phyloP scores from a whole-genome alignment of 2,888 invertebrate species.

The Mesorhabditis spiculigera region DNA sequence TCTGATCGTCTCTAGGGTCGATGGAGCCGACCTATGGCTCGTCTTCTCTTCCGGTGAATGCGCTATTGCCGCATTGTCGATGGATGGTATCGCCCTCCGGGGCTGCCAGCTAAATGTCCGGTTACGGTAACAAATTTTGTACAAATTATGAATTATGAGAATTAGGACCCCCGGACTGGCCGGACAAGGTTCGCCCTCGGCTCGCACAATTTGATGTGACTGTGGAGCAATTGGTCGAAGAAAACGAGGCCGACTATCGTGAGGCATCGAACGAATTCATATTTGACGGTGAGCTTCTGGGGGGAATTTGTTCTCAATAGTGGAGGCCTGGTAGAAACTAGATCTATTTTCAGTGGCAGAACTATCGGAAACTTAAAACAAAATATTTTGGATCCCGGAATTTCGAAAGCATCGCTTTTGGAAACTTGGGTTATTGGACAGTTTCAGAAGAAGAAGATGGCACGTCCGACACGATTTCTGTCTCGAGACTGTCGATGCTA shows the following conservation, averaged over 20 bases:
- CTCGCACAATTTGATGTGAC: neutral
- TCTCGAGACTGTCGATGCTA: neutral
- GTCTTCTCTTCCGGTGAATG: constrained; percentile 85
- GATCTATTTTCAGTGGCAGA: no score
- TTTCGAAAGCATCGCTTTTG: no score
- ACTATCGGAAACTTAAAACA: no score
- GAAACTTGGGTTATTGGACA: no score
- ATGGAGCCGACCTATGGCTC: constrained; percentile 83
- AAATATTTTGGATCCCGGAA: no score
- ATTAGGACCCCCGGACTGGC: neutral
- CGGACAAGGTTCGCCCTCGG: neutral
- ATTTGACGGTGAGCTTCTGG: constrained; percentile 1
- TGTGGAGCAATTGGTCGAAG: neutral
- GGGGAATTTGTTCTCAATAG: neutral
- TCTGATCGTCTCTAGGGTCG: constrained; percentile 66
- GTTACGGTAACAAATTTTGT: neutral
- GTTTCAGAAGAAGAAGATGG: neutral
- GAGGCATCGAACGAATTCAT: neutral
- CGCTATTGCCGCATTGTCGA: constrained; percentile 68
- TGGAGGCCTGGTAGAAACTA: no score
- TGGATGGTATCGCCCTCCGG: constrained; percentile 55
- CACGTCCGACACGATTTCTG: neutral
- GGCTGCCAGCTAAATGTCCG: constrained; percentile 6
- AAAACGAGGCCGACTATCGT: neutral
- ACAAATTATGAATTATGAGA: neutral